A percentile compares a stretch with the other conserved stretches of the same genome.
phyloP scores from a whole-genome alignment of 2,113 vertebrate genomes.

The Podiceps cristatus region DNA sequence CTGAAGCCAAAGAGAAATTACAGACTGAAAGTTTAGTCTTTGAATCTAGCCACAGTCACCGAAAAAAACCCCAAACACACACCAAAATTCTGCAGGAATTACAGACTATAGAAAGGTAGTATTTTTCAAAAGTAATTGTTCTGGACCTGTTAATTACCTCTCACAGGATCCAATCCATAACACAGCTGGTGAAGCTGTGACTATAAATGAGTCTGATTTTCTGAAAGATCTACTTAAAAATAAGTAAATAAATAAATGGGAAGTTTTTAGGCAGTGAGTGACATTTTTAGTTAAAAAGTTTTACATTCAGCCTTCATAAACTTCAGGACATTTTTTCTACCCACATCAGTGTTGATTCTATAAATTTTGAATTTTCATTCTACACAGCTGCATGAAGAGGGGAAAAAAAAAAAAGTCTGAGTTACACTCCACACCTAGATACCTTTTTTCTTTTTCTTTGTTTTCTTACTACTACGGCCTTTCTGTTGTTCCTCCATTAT shows the following conservation, averaged over 20 bases:
- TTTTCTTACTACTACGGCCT: constrained; percentile 97
- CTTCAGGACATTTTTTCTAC: background rate
- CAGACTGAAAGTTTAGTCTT: background rate
- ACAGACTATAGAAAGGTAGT: background rate
- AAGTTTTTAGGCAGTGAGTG: fast-evolving
- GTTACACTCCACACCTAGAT: background rate
- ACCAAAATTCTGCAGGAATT: background rate
- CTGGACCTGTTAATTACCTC: background rate
- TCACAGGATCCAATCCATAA: background rate
- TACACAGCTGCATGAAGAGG: background rate
- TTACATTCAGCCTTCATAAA: background rate
- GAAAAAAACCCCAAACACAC: background rate
- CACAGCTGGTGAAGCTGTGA: background rate
- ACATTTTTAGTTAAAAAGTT: background rate
- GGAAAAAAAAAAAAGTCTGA: background rate
- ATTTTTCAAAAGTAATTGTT: background rate
- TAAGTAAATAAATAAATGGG: background rate
- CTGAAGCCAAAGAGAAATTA: background rate
- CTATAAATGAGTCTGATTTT: background rate
- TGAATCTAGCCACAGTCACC: background rate
- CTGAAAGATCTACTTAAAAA: background rate
- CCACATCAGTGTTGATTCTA: background rate
- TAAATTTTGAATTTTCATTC: background rate
- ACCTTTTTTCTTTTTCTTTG: constrained; percentile 99
- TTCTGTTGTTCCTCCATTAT: constrained; percentile 97